Evolutionary conservation across 2,888 invertebrate species (phyloP), one percentile per base, ranked within the genome.

Genomic region (Oconnorella tubifera): DNA sequence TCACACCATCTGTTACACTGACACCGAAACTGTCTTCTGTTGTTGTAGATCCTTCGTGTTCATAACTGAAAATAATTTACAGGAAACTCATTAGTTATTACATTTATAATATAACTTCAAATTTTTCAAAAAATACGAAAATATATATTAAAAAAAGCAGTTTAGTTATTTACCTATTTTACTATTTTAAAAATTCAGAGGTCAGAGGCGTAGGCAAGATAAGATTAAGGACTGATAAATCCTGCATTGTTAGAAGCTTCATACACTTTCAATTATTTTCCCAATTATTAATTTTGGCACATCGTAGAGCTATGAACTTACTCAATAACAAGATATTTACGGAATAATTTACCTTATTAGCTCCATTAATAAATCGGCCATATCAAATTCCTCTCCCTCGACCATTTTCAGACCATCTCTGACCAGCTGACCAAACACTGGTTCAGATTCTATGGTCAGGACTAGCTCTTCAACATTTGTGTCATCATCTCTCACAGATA

Each of bases 401-500:
- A 40, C 19, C 40, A 40, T 40, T 19, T 19, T 40, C 40, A 40
- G 19, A 14, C 40, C 40, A 40, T 19, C 19, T 6, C 19, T 40
- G 6, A 40, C 40, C 40, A 40, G 40, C 40, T 40, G 40, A 40
- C 40, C 40, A 40, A 14, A 40, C 6, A 6, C 19, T 19, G 40
- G 40, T 60, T 75, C 73, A 69, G 80, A 79, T 27, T 71, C 69
- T 67, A 80, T 80, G 4, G 68, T 63, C 63, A 76, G 77, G 32
- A 73, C 71, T 66, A 77, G 77, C 62, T 70, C 68, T 58, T 72
- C 73, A 14, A 78, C 78, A 59, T 74, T 70, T 68, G 80, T 80
- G 66, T 40, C 40, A 40, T 6, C 40, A 40, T 19, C 40, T 19
- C 6, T 40, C 10, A 40, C 40, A 6, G 6, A 14, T 6, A 40